A percentile compares a stretch with the other conserved stretches of the same genome.
These are phyloP conservation scores for Trichomalopsis sarcophagae DNA, from an alignment of 1,140 invertebrate species.

Conservation along the genomic window DNA sequence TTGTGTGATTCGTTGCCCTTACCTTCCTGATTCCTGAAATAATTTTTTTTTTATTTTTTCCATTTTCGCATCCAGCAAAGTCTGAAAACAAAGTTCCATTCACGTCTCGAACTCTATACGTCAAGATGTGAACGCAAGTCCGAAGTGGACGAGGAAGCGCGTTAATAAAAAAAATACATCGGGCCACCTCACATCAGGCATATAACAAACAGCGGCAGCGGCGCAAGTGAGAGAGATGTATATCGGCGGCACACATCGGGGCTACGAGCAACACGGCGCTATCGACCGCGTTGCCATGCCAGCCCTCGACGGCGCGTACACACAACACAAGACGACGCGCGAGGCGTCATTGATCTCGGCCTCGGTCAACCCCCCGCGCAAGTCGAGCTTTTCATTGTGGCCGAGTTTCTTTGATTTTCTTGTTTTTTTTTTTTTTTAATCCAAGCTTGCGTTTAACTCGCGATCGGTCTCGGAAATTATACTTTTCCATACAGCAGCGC, in stretches of 20 bases:
- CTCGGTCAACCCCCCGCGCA: not conserved
- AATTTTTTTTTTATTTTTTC: too few relatives aligned
- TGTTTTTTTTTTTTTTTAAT: not conserved
- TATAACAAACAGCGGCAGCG: not conserved
- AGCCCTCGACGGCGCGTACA: slow-evolving; percentile 63
- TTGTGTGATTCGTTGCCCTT: not conserved
- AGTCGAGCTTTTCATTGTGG: not conserved
- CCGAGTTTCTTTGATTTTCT: not conserved
- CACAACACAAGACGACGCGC: slow-evolving; percentile 56
- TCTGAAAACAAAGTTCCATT: not conserved
- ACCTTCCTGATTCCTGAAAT: too few relatives aligned
- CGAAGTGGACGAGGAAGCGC: too few relatives aligned
- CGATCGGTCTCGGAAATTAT: too few relatives aligned
- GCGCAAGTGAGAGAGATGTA: slow-evolving; percentile 20
- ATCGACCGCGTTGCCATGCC: slow-evolving; percentile 72
- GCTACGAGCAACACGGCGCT: slow-evolving; percentile 27
- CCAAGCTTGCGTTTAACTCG: too few relatives aligned
- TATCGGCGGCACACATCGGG: slow-evolving; percentile 37
- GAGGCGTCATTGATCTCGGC: slow-evolving; percentile 33
- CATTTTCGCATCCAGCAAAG: too few relatives aligned
- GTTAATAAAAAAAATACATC: too few relatives aligned
- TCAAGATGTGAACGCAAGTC: too few relatives aligned
- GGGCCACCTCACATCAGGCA: too few relatives aligned
- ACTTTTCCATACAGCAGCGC: too few relatives aligned
- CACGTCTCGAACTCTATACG: not conserved